Evolutionary conservation across 2,113 vertebrate genomes (phyloP).

Genomic region (Morone chrysops): DNA sequence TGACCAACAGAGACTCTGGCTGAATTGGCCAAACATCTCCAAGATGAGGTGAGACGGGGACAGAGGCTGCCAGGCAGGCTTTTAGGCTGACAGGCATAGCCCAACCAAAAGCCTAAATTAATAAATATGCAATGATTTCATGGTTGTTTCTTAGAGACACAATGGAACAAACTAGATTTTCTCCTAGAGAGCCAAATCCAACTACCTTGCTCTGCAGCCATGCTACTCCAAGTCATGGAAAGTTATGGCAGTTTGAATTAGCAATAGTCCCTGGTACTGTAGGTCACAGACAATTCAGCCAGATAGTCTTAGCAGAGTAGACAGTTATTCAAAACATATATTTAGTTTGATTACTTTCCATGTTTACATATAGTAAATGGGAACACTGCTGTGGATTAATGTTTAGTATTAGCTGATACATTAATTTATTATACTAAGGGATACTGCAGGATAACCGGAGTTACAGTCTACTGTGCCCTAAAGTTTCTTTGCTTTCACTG

Average conservation of each 20-base stretch:
- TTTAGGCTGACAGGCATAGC: slow-evolving; percentile 10
- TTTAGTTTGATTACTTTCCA: slow-evolving; percentile 56
- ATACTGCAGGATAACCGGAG: slow-evolving; percentile 21
- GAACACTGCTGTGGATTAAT: slow-evolving; percentile 35
- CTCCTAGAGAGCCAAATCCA: slow-evolving; percentile 26
- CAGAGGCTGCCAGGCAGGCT: slow-evolving; percentile 18
- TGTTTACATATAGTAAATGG: slow-evolving; percentile 48
- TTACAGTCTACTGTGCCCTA: slow-evolving; percentile 9
- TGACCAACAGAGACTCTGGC: background rate
- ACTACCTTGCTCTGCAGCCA: slow-evolving; percentile 33
- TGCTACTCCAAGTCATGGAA: slow-evolving; percentile 38
- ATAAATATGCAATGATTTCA: slow-evolving; percentile 41
- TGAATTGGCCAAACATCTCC: slow-evolving; percentile 19
- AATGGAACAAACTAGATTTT: slow-evolving; percentile 34
- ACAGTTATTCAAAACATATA: slow-evolving; percentile 47
- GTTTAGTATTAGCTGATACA: slow-evolving; percentile 23
- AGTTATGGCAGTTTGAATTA: slow-evolving; percentile 39
- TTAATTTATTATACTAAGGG: slow-evolving; percentile 34
- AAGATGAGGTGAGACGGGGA: slow-evolving; percentile 6
- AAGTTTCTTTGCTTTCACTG: slow-evolving; percentile 55
- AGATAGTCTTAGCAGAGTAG: slow-evolving; percentile 28
- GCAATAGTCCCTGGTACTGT: slow-evolving; percentile 8
- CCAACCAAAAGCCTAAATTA: slow-evolving; percentile 29
- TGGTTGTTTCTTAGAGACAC: slow-evolving; percentile 39
- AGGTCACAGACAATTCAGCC: slow-evolving; percentile 44